Evolutionary conservation across 2,888 invertebrate species (phyloP).

Genomic region (Cremastinae sp.): DNA sequence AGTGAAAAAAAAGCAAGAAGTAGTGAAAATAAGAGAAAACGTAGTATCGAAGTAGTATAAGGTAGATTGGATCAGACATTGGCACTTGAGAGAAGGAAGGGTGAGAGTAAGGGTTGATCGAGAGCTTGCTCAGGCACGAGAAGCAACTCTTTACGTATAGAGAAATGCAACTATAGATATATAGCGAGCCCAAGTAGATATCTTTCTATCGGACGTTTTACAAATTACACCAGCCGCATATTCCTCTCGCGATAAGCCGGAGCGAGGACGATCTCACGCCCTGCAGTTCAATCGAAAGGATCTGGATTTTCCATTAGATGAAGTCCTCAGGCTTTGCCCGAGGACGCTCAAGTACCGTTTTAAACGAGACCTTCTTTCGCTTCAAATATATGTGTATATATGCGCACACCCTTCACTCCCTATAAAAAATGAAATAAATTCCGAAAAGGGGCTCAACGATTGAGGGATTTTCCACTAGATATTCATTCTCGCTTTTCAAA

Average conservation of each 20-base stretch:
- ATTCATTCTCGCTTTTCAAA: no score
- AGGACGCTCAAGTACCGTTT: constrained; percentile 22
- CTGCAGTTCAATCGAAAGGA: constrained; percentile 33
- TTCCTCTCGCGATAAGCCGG: constrained; percentile 40
- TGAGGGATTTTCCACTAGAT: background rate
- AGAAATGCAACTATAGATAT: background rate
- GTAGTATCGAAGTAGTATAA: no score
- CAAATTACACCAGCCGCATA: constrained; percentile 49
- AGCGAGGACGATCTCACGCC: constrained; percentile 4
- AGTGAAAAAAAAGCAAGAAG: background rate
- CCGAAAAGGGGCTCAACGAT: background rate
- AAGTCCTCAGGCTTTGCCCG: constrained; percentile 11
- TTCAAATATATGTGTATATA: no score
- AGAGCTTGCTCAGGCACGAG: no score
- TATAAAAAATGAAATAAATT: background rate
- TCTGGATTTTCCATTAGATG: constrained; percentile 54
- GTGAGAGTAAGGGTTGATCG: background rate
- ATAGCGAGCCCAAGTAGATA: constrained; percentile 36
- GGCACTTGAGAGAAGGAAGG: background rate
- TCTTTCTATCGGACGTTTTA: constrained; percentile 40
- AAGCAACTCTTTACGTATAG: no score
- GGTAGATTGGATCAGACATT: no score
- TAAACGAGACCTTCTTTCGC: no score
- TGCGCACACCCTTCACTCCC: no score
- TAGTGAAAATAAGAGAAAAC: background rate